Evolutionary conservation across 2,797 vertebrate genomes (phyloP).

Genomic region (Pseudochromis fuscus): DNA sequence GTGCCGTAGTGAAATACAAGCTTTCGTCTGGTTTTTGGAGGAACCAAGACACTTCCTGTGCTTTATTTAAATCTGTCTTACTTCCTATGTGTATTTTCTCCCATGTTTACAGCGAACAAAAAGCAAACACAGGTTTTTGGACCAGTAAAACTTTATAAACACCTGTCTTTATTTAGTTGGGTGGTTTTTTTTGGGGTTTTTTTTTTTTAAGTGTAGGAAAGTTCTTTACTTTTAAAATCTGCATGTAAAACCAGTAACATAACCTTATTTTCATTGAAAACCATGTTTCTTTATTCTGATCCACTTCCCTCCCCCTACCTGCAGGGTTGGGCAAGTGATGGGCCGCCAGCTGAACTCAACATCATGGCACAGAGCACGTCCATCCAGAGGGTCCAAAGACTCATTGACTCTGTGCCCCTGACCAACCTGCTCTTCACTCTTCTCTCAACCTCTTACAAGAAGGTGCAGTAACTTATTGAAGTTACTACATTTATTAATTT

Average conservation of each 20-base stretch:
- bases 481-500: too few relatives aligned
- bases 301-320: background rate
- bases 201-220: background rate
- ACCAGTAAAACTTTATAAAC: background rate
- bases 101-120: background rate
- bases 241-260: background rate
- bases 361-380: slow-evolving; percentile 98
- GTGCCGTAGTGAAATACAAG: background rate
- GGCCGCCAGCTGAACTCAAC: slow-evolving; percentile 94
- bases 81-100: background rate
- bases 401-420: slow-evolving; percentile 97
- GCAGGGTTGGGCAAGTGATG: slow-evolving; percentile 94
- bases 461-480: slow-evolving; percentile 85
- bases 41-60: background rate
- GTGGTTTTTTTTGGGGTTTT: too few relatives aligned
- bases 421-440: slow-evolving; percentile 95
- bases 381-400: slow-evolving; percentile 96
- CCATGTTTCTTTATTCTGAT: background rate
- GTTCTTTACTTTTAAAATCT: too few relatives aligned
- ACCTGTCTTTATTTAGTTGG: background rate
- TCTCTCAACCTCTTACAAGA: slow-evolving; percentile 97
- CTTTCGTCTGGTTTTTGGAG: background rate
- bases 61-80: background rate
- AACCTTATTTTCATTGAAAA: slow-evolving; percentile 6
- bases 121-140: slow-evolving; percentile 3